Base-by-base conservation (phyloP, 1,140 invertebrate genomes). In the Liolophura sinensis region DNA sequence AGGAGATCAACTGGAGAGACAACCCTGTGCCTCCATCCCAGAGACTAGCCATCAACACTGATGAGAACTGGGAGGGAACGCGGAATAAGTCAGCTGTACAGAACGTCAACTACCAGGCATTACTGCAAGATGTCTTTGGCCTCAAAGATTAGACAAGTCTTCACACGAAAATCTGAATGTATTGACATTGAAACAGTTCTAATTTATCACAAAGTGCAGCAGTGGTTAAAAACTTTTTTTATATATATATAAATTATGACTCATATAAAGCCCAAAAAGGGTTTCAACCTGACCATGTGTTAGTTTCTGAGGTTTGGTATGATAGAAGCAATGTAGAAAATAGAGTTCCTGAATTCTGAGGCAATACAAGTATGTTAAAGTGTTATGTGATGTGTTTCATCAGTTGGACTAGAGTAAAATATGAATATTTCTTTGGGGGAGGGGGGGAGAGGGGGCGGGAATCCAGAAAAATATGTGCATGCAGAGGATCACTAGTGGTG, bases 1-100 rank as follows among this genome's bases (percentile, higher is more conserved):
- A 73, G 22, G 64, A 72, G 20, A 67, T 81, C 58, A 81, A 82
- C 76, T 82, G 81, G 81, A 63, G 77, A 16, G 77, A 81, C 67
- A 68, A 55, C 61, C 81, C 81, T 0, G 78, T 76, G 12, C 74
- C 77, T 22, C 73, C 73, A 20, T 72, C 76, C 65, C 77, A 77
- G 60, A 72, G 75, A 57, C 70, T 76, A 67, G 64, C 75, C 18
- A 57, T 72, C 6, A 27, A 62, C 14, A 61, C 67, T 24, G 76
- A 78, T 57, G 73, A 75, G 7, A 52, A 72, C 50, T 79, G 79
- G 77, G 55, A 64, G 31, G 79, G 78, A 51, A 79, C 74, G 24
- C 66, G 63, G 20, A 57, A 73, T 14, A 73, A 69, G 49, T 65
- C 55, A 20, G 65, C 70, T 55, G 71, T 82, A 49, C 69, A 61